A percentile compares a stretch with the other conserved stretches of the same genome.
Conservation (phyloP, 2,113 vertebrate genomes). For the Parus major region DNA sequence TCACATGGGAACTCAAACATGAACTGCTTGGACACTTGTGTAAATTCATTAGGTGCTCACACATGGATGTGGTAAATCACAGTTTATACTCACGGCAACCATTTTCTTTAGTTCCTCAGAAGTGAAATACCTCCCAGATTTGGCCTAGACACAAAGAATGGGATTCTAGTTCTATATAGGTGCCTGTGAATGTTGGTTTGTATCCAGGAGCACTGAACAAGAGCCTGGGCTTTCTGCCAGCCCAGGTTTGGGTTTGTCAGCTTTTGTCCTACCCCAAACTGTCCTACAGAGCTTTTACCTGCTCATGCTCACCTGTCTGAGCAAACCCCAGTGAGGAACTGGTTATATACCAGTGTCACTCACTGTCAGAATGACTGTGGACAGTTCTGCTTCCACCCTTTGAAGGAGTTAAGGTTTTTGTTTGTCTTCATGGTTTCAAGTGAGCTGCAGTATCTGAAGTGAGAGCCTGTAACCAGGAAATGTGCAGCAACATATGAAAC, state of each 20-base stretch:
- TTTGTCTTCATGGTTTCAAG: neutral
- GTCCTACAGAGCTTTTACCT: neutral
- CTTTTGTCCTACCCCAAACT: neutral
- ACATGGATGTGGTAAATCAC: neutral
- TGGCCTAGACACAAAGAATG: neutral
- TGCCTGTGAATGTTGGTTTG: rapidly evolving
- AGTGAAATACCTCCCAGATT: neutral
- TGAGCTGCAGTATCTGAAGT: neutral
- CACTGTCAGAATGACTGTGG: neutral
- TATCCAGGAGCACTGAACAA: neutral
- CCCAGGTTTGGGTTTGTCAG: neutral
- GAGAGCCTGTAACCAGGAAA: neutral
- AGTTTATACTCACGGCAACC: neutral
- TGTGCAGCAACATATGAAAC: neutral
- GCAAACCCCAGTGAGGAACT: neutral
- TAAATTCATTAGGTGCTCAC: neutral
- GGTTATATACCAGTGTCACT: neutral
- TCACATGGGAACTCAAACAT: neutral
- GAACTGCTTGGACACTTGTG: rapidly evolving
- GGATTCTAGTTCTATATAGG: neutral
- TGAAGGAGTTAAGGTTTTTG: neutral
- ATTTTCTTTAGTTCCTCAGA: neutral
- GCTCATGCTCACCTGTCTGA: neutral
- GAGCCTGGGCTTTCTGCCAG: neutral
- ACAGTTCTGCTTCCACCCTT: neutral